Evolutionary conservation across 2,888 invertebrate genomes (phyloP), one percentile per base, ranked within the genome.

Genomic region (Drosophila koepferae): DNA sequence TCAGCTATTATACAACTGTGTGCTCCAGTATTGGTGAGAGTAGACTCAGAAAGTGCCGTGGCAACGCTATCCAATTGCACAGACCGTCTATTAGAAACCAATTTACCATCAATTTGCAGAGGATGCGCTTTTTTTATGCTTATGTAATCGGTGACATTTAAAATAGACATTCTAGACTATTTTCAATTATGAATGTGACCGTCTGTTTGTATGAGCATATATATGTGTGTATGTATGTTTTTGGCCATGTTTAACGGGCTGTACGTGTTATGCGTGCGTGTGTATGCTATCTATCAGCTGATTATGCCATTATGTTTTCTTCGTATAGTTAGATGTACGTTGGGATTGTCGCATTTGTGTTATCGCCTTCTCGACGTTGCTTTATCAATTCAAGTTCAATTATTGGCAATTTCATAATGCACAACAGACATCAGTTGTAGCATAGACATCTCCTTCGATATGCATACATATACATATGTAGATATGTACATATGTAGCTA

Each of bases 71-170:
- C 34, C 16, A 43, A 34, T 48, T 34, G 12, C 34, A 38, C 14
- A 6, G 14, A 14, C 43, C 20, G 18, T 36, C 36, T 28, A 43
- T 54, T 46, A 46, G 62, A 59, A 70, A 72, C 69, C 75, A 78
- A 75, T 82, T 74, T 65, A 72, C 67, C 63, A 56, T 77, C 62
- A 58, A 76, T 72, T 76, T 63, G 60, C 72, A 58, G 40, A 49
- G 62, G 66, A 34, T 63, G 34, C 49, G 38, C 14, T 54, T 36
- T 12, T n/a, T 64, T 40, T 38, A 43, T 40, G 53, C 48, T 72
- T 76, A 59, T 70, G 51, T 70, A 63, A 55, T 44, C 31, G 65
- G 43, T 66, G 78, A 72, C 73, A 75, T 72, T 83, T 69, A 68
- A 64, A 62, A 54, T 36, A 60, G 40, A 40, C 18, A 62, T 68